phyloP scores from a whole-genome alignment of 2,888 invertebrate species.

The Luffia ferchaultella region DNA sequence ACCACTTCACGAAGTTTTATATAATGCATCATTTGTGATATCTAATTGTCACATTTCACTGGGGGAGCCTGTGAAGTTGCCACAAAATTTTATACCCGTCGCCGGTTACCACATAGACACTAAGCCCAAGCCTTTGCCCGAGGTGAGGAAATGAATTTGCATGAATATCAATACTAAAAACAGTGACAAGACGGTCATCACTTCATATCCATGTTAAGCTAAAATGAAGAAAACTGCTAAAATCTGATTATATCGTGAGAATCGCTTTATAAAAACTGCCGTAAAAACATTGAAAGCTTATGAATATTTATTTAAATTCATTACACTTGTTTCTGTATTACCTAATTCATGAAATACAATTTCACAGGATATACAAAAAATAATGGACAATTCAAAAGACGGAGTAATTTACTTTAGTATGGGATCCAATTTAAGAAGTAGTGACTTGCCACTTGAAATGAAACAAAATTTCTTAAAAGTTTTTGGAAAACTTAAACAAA shows the following conservation, averaged over 20 bases:
- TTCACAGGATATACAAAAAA: constrained; percentile 35
- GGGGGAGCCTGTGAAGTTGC: constrained; percentile 10
- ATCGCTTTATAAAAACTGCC: too few species aligned
- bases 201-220: too few species aligned
- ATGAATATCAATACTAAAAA: too few species aligned
- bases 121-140: constrained; percentile 26
- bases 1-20: constrained; percentile 7
- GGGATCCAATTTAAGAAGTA: constrained; percentile 33
- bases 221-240: too few species aligned
- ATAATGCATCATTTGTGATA: constrained; percentile 13
- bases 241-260: too few species aligned
- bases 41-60: constrained; percentile 11
- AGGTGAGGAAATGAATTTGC: too few species aligned
- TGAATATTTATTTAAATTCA: too few species aligned
- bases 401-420: constrained; percentile 41
- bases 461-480: constrained; percentile 21
- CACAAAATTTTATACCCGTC: constrained; percentile 12
- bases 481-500: constrained; percentile 31
- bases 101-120: constrained; percentile 17
- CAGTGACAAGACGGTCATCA: too few species aligned
- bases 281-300: too few species aligned
- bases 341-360: not conserved
- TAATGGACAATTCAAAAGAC: constrained; percentile 28
- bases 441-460: constrained; percentile 23
- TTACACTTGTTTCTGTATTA: too few species aligned